A percentile compares a stretch with the other conserved stretches of the same genome.
Conservation (phyloP, 2,888 invertebrate genomes). For the Nycteola revayana region DNA sequence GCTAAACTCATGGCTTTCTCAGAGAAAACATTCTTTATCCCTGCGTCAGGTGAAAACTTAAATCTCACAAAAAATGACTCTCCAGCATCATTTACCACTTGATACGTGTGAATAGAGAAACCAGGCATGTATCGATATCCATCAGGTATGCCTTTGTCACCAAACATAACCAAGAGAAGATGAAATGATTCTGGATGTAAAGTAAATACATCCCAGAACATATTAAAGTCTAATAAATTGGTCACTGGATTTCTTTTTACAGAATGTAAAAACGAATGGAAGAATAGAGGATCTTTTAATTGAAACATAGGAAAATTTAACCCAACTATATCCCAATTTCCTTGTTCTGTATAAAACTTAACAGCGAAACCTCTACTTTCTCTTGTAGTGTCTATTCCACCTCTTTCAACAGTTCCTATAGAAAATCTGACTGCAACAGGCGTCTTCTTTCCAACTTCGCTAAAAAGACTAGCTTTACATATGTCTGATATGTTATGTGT, state of each 20-base stretch:
- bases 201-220: slow-evolving; percentile 96
- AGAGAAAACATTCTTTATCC: slow-evolving; percentile 87
- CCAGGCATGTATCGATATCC: slow-evolving; percentile 95
- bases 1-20: slow-evolving; percentile 85
- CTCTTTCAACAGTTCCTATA: slow-evolving; percentile 90
- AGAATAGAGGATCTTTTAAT: slow-evolving; percentile 91
- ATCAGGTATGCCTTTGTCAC: slow-evolving; percentile 94
- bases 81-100: slow-evolving; percentile 88
- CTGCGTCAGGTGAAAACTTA: slow-evolving; percentile 93
- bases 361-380: slow-evolving; percentile 95
- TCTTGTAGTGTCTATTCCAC: slow-evolving; percentile 92
- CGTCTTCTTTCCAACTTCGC: slow-evolving; percentile 88
- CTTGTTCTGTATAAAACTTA: slow-evolving; percentile 95
- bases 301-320: slow-evolving; percentile 95
- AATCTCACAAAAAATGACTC: slow-evolving; percentile 91
- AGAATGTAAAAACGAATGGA: slow-evolving; percentile 95
- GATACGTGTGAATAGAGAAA: slow-evolving; percentile 94
- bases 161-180: slow-evolving; percentile 90
- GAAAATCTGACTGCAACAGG: slow-evolving; percentile 90
- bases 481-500: slow-evolving; percentile 89
- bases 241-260: slow-evolving; percentile 95
- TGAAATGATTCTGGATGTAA: slow-evolving; percentile 92
- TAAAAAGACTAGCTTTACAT: slow-evolving; percentile 88
- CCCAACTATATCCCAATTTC: slow-evolving; percentile 94
- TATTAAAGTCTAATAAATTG: slow-evolving; percentile 91